Evolutionary conservation across 2,888 invertebrate species (phyloP).

Genomic region (Rhyacophila evoluta): DNA sequence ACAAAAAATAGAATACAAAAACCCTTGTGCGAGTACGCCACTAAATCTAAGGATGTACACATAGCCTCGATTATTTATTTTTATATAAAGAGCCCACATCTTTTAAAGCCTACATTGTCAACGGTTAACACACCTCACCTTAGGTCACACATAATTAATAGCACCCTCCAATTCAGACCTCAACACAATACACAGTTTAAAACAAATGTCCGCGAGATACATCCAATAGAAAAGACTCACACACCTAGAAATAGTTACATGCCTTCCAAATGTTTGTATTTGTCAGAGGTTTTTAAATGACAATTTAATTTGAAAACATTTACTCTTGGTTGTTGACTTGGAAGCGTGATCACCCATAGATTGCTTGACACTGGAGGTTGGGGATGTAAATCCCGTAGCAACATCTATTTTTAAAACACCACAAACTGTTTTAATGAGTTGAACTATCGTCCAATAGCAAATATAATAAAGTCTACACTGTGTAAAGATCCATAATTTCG

Average conservation of each 20-base stretch:
- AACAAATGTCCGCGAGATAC: constrained; percentile 36
- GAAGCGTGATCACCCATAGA: too few relatives aligned
- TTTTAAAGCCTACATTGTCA: constrained; percentile 27
- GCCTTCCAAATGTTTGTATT: background rate
- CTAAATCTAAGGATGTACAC: background rate
- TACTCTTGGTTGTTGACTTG: too few relatives aligned
- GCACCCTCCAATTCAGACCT: constrained; percentile 39
- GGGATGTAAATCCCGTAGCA: too few relatives aligned
- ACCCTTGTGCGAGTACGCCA: background rate
- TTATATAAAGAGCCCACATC: constrained; percentile 1
- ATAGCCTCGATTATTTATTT: background rate
- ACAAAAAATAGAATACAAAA: background rate
- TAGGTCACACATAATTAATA: constrained; percentile 43
- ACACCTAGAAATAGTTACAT: constrained; percentile 29
- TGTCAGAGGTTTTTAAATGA: background rate
- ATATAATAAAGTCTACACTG: too few relatives aligned
- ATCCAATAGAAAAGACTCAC: constrained; percentile 35
- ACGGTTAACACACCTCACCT: constrained; percentile 29
- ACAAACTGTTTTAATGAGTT: too few relatives aligned
- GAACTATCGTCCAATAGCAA: too few relatives aligned
- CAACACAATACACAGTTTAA: constrained; percentile 28
- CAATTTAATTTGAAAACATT: too few relatives aligned
- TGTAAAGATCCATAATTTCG: too few relatives aligned
- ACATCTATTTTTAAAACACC: too few relatives aligned
- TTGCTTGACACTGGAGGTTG: too few relatives aligned